Evolutionary conservation across 2,888 invertebrate species (phyloP), one percentile per base, ranked within the genome.

Genomic region (Criorhina ranunculi): DNA sequence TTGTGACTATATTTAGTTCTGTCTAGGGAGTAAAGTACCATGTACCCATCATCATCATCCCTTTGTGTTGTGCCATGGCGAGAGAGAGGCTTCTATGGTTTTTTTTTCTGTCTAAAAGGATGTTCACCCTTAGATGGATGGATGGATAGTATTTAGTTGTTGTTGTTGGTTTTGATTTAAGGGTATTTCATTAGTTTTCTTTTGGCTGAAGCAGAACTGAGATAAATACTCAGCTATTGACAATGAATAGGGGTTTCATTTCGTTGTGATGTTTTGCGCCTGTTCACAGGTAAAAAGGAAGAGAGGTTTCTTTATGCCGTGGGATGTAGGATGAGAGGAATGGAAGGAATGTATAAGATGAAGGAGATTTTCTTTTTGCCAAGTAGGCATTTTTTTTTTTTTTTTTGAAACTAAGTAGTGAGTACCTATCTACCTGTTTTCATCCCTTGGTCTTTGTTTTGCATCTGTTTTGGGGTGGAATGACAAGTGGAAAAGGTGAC

Each of bases 91-190:
- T 37, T 60, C 11, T 37, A 6, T 31, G 12, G 37, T 29, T 29
- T 57, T 60, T 29, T 44, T 83, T 67, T 55, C 9, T 57, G 33
- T 75, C 60, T 60, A 8, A 79, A 75, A 79, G 85, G 85, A 80
- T 85, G 80, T 85, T 85, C 85, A 85, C 85, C 85, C 85, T 79
- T 42, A 67, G 78, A 66, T 73, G 31, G 53, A 75, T 80, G 42
- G 59, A 60, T 55, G 55, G 67, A 78, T 73, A 46, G 53, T 78
- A 64, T 35, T 44, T 49, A 60, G 9, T 60, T 57, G 51, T 66
- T 46, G 46, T 76, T 69, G 35, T 53, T 79, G 51, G 24, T 24
- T 24, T 44, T 73, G 24, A 46, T 60, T 70, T 78, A 33, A 70
- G 78, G 70, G 53, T 51, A 60, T 80, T 80, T 69, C 53, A 55